Percentiles rank a stretch among this genome's conserved stretches.
phyloP scores from a whole-genome alignment of 2,888 invertebrate species.

The Scrobipalpa atriplicella region DNA sequence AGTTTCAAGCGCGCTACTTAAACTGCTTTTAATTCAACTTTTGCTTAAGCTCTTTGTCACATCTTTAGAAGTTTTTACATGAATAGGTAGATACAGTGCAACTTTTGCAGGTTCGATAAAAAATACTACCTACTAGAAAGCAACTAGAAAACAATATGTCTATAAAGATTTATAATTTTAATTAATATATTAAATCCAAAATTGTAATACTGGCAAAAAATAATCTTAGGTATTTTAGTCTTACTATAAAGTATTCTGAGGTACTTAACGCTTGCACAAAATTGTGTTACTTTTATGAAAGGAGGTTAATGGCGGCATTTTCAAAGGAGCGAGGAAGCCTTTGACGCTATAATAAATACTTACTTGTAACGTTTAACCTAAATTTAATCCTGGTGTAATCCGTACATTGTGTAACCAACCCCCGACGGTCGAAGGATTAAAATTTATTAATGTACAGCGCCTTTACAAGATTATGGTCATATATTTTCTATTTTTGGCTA shows the following conservation, averaged over 20 bases:
- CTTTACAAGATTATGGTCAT: not conserved
- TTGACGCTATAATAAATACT: not conserved
- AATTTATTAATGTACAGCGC: conserved; percentile 1
- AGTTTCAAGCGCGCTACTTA: conserved; percentile 1
- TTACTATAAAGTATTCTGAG: too few species aligned
- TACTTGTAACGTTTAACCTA: conserved; percentile 18
- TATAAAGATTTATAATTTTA: too few species aligned
- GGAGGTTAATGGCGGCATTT: not conserved
- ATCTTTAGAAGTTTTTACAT: conserved; percentile 6
- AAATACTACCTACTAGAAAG: too few species aligned
- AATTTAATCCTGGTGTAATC: conserved; percentile 15
- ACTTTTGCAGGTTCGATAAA: too few species aligned
- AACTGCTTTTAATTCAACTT: conserved; percentile 12
- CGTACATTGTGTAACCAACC: conserved; percentile 14
- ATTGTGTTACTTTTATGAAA: not conserved
- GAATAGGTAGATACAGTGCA: too few species aligned
- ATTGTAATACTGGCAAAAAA: too few species aligned
- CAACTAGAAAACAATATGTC: too few species aligned
- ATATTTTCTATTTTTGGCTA: not conserved
- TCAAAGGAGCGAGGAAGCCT: not conserved
- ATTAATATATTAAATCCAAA: too few species aligned
- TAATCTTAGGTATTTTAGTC: too few species aligned
- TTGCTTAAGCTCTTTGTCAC: conserved; percentile 11
- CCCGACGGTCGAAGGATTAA: conserved; percentile 2
- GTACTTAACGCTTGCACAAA: too few species aligned